Conservation (phyloP, 2,113 vertebrate species). For the Charadrius vociferus region DNA sequence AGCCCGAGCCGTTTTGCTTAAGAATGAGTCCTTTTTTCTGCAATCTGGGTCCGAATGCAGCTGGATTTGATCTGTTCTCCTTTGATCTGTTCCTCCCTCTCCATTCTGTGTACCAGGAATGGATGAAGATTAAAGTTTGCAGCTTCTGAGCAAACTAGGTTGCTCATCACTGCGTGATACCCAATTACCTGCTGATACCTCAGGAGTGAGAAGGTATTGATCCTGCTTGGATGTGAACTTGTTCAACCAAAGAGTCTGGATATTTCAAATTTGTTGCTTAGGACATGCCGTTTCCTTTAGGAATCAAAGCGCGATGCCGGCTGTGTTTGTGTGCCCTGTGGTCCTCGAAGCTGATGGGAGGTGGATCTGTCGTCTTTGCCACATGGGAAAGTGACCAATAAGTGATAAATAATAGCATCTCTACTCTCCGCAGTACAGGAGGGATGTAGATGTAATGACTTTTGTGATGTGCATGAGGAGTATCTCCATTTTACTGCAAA, state of each 20-base stretch:
- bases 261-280: background rate
- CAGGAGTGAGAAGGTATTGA: conserved; percentile 55
- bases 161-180: conserved; percentile 46
- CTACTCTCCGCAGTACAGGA: background rate
- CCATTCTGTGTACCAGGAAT: conserved; percentile 11
- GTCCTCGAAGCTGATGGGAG: background rate
- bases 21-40: conserved; percentile 44
- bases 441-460: background rate
- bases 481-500: background rate
- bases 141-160: conserved; percentile 56
- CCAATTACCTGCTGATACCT: conserved; percentile 60
- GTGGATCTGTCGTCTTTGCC: background rate
- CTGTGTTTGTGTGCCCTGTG: background rate
- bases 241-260: conserved; percentile 7
- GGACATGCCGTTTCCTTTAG: background rate
- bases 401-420: background rate
- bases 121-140: conserved; percentile 65
- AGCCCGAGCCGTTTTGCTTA: conserved; percentile 9
- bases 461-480: background rate
- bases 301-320: background rate
- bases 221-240: conserved; percentile 46
- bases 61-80: conserved; percentile 44
- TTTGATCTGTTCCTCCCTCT: conserved; percentile 58
- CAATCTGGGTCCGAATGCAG: conserved; percentile 26
- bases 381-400: background rate